A percentile compares a stretch with the other conserved stretches of the same genome.
These are phyloP conservation scores for Abramis brama DNA, from an alignment of 2,113 vertebrate genomes.

Conservation along the genomic window DNA sequence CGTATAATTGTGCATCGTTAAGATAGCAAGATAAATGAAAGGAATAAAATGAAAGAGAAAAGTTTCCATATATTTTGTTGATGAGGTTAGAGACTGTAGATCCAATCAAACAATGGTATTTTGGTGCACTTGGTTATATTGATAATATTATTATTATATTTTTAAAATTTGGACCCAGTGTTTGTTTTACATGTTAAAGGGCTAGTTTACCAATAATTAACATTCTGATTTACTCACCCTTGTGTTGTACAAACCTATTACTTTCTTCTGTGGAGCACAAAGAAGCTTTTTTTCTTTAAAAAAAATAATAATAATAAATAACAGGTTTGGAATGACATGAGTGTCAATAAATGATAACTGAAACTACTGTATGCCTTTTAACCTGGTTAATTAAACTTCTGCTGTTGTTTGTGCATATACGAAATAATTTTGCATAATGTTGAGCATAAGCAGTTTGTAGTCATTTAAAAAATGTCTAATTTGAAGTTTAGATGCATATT, in stretches of 20 bases:
- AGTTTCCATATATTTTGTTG: background rate
- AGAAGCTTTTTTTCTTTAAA: too few species aligned
- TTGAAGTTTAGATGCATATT: too few species aligned
- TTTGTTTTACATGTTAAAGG: background rate
- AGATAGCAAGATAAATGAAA: background rate
- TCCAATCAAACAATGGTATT: background rate
- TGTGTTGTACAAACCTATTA: background rate
- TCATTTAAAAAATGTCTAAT: too few species aligned
- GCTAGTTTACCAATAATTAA: background rate
- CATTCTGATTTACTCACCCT: background rate
- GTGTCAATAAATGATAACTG: too few species aligned
- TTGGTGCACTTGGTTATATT: background rate
- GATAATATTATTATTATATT: background rate
- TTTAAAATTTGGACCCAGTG: background rate
- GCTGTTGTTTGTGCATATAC: too few species aligned
- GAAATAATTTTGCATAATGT: too few species aligned
- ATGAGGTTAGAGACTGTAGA: background rate
- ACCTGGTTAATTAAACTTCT: too few species aligned
- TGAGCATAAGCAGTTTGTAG: too few species aligned
- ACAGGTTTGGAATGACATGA: too few species aligned
- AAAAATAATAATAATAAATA: too few species aligned
- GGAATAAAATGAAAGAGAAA: background rate
- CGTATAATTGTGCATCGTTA: conserved; percentile 4
- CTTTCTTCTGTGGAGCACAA: background rate
- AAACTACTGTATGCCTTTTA: too few species aligned